Evolutionary conservation across 2,113 vertebrate species (phyloP).

Genomic region (Seriola dumerili): DNA sequence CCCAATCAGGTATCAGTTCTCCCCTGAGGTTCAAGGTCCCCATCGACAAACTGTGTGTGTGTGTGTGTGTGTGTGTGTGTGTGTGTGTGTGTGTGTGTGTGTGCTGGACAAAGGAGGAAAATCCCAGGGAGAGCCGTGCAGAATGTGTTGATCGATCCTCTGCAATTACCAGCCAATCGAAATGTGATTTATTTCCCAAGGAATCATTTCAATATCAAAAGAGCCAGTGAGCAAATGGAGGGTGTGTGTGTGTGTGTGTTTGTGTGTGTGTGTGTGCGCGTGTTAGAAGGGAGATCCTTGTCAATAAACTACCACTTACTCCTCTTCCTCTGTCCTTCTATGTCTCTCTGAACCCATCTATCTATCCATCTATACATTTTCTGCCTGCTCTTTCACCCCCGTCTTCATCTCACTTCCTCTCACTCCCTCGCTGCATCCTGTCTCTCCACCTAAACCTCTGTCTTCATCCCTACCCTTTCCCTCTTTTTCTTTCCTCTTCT

Average conservation of each 20-base stretch:
- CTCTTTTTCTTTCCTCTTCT: not conserved
- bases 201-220: constrained; percentile 99
- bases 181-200: constrained; percentile 99
- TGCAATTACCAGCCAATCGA: constrained; percentile 99
- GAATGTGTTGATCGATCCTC: constrained; percentile 91
- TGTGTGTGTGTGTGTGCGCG: constrained; percentile 31
- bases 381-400: constrained; percentile 2
- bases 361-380: constrained; percentile 47
- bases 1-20: constrained; percentile 78
- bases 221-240: constrained; percentile 62
- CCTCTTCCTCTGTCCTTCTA: constrained; percentile 55
- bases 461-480: not conserved
- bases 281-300: constrained; percentile 82
- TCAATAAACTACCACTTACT: constrained; percentile 89
- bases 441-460: not conserved
- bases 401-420: not conserved
- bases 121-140: constrained; percentile 82
- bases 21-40: constrained; percentile 71
- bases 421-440: not conserved
- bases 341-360: constrained; percentile 44
- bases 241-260: not conserved
- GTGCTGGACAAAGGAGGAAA: constrained; percentile 59
- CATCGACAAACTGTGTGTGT: constrained; percentile 22
- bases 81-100: constrained; percentile 33
- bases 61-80: constrained; percentile 19